A percentile compares a stretch with the other conserved stretches of the same genome.
phyloP scores from a whole-genome alignment of 2,888 invertebrate genomes.

The Conops quadrifasciatus region DNA sequence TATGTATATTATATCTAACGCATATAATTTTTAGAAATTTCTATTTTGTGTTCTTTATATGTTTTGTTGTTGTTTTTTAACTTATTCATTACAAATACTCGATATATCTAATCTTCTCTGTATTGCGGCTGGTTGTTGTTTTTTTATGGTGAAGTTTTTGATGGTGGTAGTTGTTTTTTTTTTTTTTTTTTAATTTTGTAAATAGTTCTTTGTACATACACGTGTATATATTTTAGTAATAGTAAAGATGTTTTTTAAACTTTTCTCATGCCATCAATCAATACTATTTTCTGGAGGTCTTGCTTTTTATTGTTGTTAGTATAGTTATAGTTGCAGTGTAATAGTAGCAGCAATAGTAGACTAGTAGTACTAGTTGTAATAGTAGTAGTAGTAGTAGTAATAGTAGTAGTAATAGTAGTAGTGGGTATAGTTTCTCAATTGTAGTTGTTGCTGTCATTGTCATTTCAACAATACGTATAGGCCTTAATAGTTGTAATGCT shows the following conservation, averaged over 20 bases:
- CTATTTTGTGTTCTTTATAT: no score
- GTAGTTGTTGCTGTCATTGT: background rate
- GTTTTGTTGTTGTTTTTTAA: constrained; percentile 19
- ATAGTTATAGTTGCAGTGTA: constrained; percentile 7
- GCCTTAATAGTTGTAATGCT: constrained; percentile 4
- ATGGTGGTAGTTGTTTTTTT: no score
- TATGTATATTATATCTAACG: constrained; percentile 18
- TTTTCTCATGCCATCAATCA: background rate
- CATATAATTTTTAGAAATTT: constrained; percentile 25
- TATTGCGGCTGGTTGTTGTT: no score
- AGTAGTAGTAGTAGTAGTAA: constrained; percentile 5
- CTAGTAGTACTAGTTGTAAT: constrained; percentile 3
- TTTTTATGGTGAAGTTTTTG: no score
- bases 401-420: constrained; percentile 9
- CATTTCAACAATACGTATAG: background rate
- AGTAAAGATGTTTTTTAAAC: background rate
- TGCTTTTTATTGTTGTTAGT: background rate
- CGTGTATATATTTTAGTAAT: background rate
- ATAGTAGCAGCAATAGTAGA: constrained; percentile 5
- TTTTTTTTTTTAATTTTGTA: no score
- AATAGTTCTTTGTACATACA: no score
- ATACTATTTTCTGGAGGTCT: background rate
- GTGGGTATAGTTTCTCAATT: background rate
- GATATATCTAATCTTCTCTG: no score
- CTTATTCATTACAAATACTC: no score